phyloP scores from a whole-genome alignment of 1,140 invertebrate genomes.

The Achroia grisella region DNA sequence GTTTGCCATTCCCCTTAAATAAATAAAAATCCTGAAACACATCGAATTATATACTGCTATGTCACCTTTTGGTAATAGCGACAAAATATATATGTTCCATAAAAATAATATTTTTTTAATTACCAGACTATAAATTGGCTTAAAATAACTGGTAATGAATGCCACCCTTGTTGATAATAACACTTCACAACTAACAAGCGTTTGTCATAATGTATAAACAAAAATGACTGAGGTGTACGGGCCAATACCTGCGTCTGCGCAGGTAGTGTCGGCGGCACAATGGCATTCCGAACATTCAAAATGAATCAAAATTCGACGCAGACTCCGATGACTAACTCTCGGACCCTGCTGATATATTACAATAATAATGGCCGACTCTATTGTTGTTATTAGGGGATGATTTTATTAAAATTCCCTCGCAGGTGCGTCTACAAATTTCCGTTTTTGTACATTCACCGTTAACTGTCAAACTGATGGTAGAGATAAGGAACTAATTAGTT shows the following conservation, averaged over 20 bases:
- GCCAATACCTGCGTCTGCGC: constrained; percentile 32
- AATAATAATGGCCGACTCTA: constrained; percentile 44
- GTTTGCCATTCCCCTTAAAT: too few species aligned
- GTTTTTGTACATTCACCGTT: constrained; percentile 16
- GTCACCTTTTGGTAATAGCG: too few species aligned
- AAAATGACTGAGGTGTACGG: constrained; percentile 15
- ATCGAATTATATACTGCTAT: too few species aligned
- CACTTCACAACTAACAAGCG: constrained; percentile 32
- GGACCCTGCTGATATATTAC: constrained; percentile 47
- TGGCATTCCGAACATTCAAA: constrained; percentile 63
- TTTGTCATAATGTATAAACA: constrained; percentile 62
- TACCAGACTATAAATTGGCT: too few species aligned
- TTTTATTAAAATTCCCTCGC: constrained; percentile 43
- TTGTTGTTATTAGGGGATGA: constrained; percentile 51
- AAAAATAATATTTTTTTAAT: too few species aligned
- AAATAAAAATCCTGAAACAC: too few species aligned
- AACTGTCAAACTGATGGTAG: constrained; percentile 32
- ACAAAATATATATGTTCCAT: too few species aligned
- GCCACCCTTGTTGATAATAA: constrained; percentile 46
- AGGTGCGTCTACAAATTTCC: constrained; percentile 22
- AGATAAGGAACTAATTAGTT: constrained; percentile 14
- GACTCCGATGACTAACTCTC: constrained; percentile 21
- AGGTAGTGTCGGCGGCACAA: constrained; percentile 54
- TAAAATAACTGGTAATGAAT: not conserved
- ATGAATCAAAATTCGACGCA: constrained; percentile 58